Conservation (phyloP, 1,140 invertebrate species). For the Calosoma granatense region DNA sequence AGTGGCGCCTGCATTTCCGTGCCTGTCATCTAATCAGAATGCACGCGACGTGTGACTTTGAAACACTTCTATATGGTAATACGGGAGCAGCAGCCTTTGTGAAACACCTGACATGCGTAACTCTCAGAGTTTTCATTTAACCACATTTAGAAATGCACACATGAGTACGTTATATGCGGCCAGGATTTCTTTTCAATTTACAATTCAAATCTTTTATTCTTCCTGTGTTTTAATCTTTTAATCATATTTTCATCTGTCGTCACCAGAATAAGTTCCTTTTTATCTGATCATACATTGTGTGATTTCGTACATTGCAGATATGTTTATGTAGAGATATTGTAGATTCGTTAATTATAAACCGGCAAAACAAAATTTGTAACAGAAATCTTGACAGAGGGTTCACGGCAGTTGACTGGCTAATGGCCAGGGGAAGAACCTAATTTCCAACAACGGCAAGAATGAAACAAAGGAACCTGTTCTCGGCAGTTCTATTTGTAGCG, state of each 20-base stretch:
- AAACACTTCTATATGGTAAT: neutral
- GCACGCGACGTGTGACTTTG: neutral
- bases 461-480: no score
- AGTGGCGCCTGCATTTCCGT: no score
- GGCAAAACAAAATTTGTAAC: neutral
- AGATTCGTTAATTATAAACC: neutral
- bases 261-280: neutral
- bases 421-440: no score
- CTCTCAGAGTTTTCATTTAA: neutral
- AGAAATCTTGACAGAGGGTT: neutral
- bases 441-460: no score
- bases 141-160: neutral
- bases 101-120: neutral
- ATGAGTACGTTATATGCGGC: no score
- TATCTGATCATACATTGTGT: neutral
- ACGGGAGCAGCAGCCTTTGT: neutral
- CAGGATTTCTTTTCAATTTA: neutral
- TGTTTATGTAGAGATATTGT: neutral
- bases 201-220: neutral
- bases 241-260: neutral
- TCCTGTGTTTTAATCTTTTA: neutral
- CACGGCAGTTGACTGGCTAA: no score
- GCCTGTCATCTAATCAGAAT: no score
- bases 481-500: no score
- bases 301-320: neutral